Evolutionary conservation across 2,888 invertebrate genomes (phyloP).

Genomic region (Apamea sordens): DNA sequence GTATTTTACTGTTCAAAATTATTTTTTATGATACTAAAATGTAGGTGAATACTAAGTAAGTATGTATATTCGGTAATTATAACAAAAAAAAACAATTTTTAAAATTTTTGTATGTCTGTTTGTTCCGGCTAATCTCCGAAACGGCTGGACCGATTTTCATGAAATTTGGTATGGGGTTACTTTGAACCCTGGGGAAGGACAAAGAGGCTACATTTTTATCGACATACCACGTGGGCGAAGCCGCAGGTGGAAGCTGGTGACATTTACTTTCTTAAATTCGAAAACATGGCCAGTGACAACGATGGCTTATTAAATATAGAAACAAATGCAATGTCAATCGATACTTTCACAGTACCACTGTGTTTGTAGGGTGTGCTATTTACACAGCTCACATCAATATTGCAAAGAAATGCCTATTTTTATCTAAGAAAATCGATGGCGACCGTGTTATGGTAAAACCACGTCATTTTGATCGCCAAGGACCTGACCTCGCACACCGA

Average conservation of each 20-base stretch:
- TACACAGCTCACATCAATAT: conserved; percentile 14
- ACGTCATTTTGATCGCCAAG: conserved; percentile 21
- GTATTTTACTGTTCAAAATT: not conserved
- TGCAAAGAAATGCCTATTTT: conserved; percentile 39
- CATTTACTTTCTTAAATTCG: not conserved
- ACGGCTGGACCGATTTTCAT: not conserved
- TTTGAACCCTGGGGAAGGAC: not conserved
- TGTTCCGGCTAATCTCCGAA: not conserved
- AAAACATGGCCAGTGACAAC: not conserved
- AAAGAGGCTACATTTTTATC: too few species aligned
- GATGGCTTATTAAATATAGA: not conserved
- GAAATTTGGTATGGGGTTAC: not conserved
- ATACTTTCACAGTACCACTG: not conserved
- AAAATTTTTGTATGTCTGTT: not conserved
- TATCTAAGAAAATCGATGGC: conserved; percentile 45
- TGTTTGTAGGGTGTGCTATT: not conserved
- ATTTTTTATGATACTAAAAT: not conserved
- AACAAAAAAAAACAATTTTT: too few species aligned
- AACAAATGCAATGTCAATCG: conserved; percentile 9
- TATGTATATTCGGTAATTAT: too few species aligned
- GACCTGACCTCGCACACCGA: conserved; percentile 18
- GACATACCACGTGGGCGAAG: too few species aligned
- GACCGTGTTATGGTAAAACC: conserved; percentile 9
- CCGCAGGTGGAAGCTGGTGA: too few species aligned
- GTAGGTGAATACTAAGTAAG: not conserved